These are phyloP conservation scores for Anolis carolinensis DNA, from an alignment of 2,113 vertebrate genomes.

Conservation along the genomic window DNA sequence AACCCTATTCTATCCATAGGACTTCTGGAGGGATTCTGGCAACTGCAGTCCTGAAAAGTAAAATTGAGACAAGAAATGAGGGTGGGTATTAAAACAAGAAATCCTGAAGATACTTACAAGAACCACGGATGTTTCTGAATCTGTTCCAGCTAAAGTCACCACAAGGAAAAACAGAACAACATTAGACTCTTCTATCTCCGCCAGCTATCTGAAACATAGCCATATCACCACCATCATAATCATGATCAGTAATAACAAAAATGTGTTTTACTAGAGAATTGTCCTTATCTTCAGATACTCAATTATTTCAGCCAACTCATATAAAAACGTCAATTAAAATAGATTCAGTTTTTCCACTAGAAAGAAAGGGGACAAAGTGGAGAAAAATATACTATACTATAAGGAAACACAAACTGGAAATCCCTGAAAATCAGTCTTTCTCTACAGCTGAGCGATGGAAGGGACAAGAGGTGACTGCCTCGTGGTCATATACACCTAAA, in stretches of 20 bases:
- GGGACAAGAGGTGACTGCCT: not conserved
- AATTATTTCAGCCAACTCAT: not conserved
- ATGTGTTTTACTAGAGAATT: not conserved
- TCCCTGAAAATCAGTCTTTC: not conserved
- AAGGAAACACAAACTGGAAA: not conserved
- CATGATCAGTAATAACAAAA: not conserved
- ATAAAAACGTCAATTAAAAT: not conserved
- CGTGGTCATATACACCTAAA: not conserved
- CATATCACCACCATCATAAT: not conserved
- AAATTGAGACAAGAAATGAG: not conserved
- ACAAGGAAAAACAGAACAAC: not conserved
- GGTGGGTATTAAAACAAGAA: not conserved
- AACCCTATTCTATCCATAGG: too few relatives aligned
- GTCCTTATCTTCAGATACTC: not conserved
- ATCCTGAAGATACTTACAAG: conserved; percentile 80
- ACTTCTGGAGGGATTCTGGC: not conserved
- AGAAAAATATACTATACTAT: not conserved
- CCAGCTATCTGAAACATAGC: not conserved
- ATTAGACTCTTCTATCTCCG: not conserved
- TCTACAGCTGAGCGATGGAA: not conserved
- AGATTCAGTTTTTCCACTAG: not conserved
- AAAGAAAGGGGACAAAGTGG: not conserved
- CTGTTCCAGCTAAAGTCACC: conserved; percentile 82
- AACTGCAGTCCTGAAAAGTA: not conserved
- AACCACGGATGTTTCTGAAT: conserved; percentile 95